Evolutionary conservation across 2,888 invertebrate species (phyloP).

Genomic region (Blera fallax): DNA sequence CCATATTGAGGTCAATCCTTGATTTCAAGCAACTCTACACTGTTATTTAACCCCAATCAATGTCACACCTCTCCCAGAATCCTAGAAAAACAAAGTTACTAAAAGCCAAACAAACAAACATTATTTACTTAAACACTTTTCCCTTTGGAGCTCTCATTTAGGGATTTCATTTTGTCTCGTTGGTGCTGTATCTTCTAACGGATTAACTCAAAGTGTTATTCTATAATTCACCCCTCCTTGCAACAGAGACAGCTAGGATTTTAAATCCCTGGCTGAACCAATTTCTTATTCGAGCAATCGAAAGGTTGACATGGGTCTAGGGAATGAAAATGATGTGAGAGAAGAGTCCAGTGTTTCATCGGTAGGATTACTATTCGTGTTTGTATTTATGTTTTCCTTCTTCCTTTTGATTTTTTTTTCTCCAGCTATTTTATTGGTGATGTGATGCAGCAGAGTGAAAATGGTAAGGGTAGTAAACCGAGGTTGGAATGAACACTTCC

Average conservation of each 20-base stretch:
- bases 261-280: slow-evolving; percentile 36
- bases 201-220: not conserved
- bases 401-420: not conserved
- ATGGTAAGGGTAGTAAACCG: slow-evolving; percentile 1
- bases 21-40: slow-evolving; percentile 18
- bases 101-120: slow-evolving; percentile 42
- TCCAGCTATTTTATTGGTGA: not conserved
- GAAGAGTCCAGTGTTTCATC: slow-evolving; percentile 24
- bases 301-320: slow-evolving; percentile 54
- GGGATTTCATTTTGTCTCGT: slow-evolving; percentile 4
- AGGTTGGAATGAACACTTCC: slow-evolving; percentile 38
- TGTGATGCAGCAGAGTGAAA: not conserved
- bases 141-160: slow-evolving; percentile 28
- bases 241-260: not conserved
- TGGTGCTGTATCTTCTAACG: slow-evolving; percentile 1
- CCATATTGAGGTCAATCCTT: slow-evolving; percentile 14
- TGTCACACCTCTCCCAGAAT: slow-evolving; percentile 21
- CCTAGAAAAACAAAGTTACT: not conserved
- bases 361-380: slow-evolving; percentile 2
- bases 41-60: slow-evolving; percentile 34
- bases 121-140: slow-evolving; percentile 50
- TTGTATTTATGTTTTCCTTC: not conserved
- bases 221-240: not conserved
- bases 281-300: slow-evolving; percentile 41
- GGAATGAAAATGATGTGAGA: slow-evolving; percentile 22